phyloP scores from a whole-genome alignment of 2,113 vertebrate genomes.

The Campylomormyrus numenius region DNA sequence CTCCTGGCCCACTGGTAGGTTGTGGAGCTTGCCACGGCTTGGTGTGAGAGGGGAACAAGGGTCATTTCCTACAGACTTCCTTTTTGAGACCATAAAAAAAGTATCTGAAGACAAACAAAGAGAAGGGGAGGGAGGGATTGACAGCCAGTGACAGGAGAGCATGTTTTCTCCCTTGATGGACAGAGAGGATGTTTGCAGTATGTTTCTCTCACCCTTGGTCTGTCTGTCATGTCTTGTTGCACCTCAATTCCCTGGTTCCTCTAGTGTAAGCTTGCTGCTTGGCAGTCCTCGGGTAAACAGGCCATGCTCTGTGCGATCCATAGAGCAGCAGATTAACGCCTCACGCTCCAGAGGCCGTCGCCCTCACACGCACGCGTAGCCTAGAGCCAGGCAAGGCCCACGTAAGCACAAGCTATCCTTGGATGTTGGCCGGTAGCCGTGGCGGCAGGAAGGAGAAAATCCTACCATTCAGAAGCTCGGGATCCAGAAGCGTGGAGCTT shows the following conservation, averaged over 20 bases:
- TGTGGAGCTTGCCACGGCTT: constrained; percentile 13
- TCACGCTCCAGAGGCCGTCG: not conserved
- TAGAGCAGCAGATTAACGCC: not conserved
- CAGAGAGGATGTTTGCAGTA: not conserved
- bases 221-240: not conserved
- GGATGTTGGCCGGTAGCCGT: not conserved
- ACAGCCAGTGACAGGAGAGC: not conserved
- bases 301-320: not conserved
- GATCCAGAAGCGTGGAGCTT: not conserved
- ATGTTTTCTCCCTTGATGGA: not conserved
- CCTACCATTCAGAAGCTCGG: not conserved
- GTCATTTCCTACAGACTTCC: constrained; percentile 46
- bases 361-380: not conserved
- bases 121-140: not conserved
- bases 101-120: not conserved
- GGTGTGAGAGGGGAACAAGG: constrained; percentile 31
- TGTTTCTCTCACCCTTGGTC: not conserved
- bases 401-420: not conserved
- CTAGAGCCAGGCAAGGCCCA: not conserved
- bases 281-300: not conserved
- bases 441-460: not conserved
- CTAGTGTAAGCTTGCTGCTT: not conserved
- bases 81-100: constrained; percentile 37
- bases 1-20: constrained; percentile 1
- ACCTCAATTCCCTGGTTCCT: not conserved